A percentile compares a stretch with the other conserved stretches of the same genome.
Evolutionary conservation across 2,797 vertebrate species (phyloP).

Genomic region (Valencia hispanica): DNA sequence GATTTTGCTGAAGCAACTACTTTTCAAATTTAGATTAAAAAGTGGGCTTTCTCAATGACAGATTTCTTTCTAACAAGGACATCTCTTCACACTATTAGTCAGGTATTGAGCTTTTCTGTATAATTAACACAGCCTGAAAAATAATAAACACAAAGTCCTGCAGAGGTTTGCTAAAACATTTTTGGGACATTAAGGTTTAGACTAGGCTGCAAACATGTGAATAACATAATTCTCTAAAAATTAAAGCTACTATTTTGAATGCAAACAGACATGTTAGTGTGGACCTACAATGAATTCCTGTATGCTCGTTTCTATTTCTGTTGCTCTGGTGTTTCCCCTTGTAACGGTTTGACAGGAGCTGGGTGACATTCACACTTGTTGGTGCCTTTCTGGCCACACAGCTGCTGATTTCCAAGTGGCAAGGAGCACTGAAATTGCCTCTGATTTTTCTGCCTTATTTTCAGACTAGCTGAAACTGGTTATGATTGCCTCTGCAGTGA

Average conservation of each 20-base stretch:
- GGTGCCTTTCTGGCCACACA: slow-evolving; percentile 28
- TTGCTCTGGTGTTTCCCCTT: slow-evolving; percentile 50
- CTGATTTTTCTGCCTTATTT: slow-evolving; percentile 36
- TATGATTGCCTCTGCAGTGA: slow-evolving; percentile 22
- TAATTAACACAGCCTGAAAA: neutral
- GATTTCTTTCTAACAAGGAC: neutral
- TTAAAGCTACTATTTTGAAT: neutral
- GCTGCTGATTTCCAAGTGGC: slow-evolving; percentile 31
- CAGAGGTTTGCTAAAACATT: neutral
- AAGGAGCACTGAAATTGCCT: slow-evolving; percentile 29
- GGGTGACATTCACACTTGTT: slow-evolving; percentile 52
- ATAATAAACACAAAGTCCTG: neutral
- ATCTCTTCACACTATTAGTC: neutral
- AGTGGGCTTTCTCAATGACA: neutral
- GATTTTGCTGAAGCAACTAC: neutral
- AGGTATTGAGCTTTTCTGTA: neutral
- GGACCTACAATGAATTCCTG: slow-evolving; percentile 28
- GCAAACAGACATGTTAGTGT: neutral
- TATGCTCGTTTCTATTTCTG: slow-evolving; percentile 56
- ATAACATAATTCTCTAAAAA: neutral
- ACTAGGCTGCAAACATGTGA: neutral
- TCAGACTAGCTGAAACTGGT: neutral
- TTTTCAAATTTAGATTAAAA: neutral
- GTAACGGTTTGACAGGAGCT: slow-evolving; percentile 47
- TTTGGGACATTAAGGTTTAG: neutral